Base-by-base conservation (phyloP, 2,797 vertebrate species). In the Neopelma chrysocephalum region DNA sequence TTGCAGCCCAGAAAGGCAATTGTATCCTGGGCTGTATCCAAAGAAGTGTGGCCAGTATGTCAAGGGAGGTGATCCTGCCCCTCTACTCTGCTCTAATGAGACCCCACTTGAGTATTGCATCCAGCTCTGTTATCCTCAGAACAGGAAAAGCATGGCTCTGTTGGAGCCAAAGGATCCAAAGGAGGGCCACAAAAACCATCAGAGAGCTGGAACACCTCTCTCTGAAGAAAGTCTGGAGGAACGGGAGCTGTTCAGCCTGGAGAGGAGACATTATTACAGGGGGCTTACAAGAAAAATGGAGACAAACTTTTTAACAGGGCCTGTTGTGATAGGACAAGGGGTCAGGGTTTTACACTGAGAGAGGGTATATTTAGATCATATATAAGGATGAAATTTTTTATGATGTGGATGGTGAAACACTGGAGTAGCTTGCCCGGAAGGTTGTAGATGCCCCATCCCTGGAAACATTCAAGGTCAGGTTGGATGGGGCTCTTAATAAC, bases 21-120 rank as follows among this genome's bases (percentile, higher is more conserved):
- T 0, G 0, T 32, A 6, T 60, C 15, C 26, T 60, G 34, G 53
- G 21, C 53, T 53, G 8, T 5, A 68, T 25, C 42, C 3, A 62
- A 53, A 47, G 22, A 21, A 53, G 8, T 0, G 0, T 29, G 42
- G 6, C 8, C 40, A 85, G 22, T 7, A 48, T 31, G 26, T 6
- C 1, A 3, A 66, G 22, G 13, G 26, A 79, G 10, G 10, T 11
- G 22, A 60, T 54, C n/a, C 19, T 72, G 25, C 4, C 11, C 25
- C 27, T 48, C 18, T 42, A 5, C 25, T 84, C 36, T 4, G 4
- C 6, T 50, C 32, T 60, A 5, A 2, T 54, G 34, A 66, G 4
- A 66, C 12, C 4, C 9, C 26, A 20, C 34, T 26, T 36, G 7
- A 51, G 26, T 31, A n/a, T 13, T 36, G 47, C 45, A 81, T 50